Conservation (phyloP, 2,888 invertebrate species). For the Dasysyrphus albostriatus region DNA sequence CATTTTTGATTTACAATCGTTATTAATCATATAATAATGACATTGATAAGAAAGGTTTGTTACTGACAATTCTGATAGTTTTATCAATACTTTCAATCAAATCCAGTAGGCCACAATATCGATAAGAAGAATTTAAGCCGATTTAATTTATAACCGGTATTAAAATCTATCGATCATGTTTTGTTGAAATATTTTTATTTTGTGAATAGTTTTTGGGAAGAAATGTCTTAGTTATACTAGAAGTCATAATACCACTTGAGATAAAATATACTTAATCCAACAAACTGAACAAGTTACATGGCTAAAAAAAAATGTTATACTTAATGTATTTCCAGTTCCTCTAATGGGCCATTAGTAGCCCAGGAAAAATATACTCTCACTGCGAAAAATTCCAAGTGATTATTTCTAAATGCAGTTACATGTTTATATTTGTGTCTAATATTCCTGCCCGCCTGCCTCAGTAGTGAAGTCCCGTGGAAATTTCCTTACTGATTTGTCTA, state of each 20-base stretch:
- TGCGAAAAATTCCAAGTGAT: too few relatives aligned
- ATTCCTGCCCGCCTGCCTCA: too few relatives aligned
- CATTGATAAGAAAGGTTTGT: conserved; percentile 1
- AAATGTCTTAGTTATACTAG: background rate
- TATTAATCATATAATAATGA: conserved; percentile 10
- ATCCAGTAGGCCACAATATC: background rate
- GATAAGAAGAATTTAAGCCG: background rate
- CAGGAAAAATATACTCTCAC: too few relatives aligned
- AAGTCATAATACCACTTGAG: background rate
- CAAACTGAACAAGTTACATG: too few relatives aligned
- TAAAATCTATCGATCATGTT: background rate
- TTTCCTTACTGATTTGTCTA: too few relatives aligned
- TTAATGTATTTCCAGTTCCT: too few relatives aligned
- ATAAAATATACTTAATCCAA: background rate
- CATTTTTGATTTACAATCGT: background rate
- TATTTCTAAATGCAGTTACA: too few relatives aligned
- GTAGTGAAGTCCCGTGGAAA: too few relatives aligned
- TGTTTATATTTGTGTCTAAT: too few relatives aligned
- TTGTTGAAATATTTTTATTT: background rate
- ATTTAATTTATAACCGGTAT: conserved; percentile 5
- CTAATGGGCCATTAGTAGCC: too few relatives aligned
- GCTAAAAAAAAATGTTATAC: too few relatives aligned
- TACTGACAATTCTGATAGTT: background rate
- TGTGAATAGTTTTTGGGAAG: background rate
- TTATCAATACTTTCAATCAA: background rate